These are phyloP conservation scores for Agrilus biguttatus DNA, from an alignment of 2,888 invertebrate genomes.

Conservation along the genomic window DNA sequence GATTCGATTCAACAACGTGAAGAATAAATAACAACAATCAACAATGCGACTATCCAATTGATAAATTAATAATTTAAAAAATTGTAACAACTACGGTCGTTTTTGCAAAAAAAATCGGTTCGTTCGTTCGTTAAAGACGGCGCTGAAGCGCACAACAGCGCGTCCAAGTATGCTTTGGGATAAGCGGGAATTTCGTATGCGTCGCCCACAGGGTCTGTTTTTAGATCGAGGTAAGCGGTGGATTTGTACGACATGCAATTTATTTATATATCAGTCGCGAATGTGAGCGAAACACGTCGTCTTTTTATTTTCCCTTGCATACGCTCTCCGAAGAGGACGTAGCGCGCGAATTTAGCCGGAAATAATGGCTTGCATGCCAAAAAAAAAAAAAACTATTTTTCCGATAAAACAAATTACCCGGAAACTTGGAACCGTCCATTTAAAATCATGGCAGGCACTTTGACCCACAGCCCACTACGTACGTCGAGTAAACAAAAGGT, in stretches of 20 bases:
- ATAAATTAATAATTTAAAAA: constrained; percentile 2
- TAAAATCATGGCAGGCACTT: too few species aligned
- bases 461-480: too few species aligned
- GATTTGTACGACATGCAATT: constrained; percentile 18
- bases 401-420: too few species aligned
- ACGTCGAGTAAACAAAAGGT: too few species aligned
- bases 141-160: constrained; percentile 19
- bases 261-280: constrained; percentile 13
- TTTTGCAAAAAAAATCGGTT: constrained; percentile 13
- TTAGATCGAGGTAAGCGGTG: constrained; percentile 26
- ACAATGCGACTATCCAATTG: constrained; percentile 3
- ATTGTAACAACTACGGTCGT: constrained; percentile 14
- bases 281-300: background rate
- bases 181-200: constrained; percentile 26
- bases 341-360: too few species aligned
- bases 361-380: too few species aligned
- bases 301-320: constrained; percentile 4
- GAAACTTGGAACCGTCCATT: too few species aligned
- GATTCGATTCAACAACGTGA: constrained; percentile 4
- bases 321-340: too few species aligned
- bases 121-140: constrained; percentile 27
- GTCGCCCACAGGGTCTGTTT: constrained; percentile 28
- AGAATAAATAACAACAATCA: constrained; percentile 8
- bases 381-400: too few species aligned
- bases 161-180: constrained; percentile 27